Evolutionary conservation across 2,888 invertebrate genomes (phyloP).

Genomic region (Melinopterus prodromus): DNA sequence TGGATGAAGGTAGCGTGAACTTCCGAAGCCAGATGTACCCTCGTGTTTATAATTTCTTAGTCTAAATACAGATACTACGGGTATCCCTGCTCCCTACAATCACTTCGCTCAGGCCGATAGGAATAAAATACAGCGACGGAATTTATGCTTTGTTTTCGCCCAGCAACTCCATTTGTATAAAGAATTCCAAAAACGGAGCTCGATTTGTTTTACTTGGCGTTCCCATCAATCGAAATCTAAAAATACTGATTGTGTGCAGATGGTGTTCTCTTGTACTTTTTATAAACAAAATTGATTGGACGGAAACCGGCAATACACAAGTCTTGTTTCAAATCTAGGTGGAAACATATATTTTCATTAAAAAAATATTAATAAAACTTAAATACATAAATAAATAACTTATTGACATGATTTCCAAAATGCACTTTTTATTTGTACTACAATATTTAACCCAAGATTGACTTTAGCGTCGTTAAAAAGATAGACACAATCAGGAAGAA

Average conservation of each 20-base stretch:
- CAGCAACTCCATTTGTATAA: not conserved
- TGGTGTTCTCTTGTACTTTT: not conserved
- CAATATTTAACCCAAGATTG: no score
- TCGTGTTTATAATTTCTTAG: not conserved
- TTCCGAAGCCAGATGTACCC: constrained; percentile 12
- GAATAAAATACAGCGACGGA: not conserved
- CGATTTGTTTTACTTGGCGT: not conserved
- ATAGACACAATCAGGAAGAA: not conserved
- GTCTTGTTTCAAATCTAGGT: no score
- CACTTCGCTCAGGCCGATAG: not conserved
- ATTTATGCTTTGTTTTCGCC: not conserved
- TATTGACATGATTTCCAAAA: no score
- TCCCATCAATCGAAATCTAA: not conserved
- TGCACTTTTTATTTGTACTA: no score
- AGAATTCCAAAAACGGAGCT: not conserved
- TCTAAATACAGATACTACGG: not conserved
- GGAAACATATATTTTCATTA: no score
- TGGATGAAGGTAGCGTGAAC: constrained; percentile 11
- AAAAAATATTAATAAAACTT: no score
- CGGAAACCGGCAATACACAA: no score
- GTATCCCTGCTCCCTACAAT: not conserved
- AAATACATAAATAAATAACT: no score
- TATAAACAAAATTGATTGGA: no score
- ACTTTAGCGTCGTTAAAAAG: not conserved
- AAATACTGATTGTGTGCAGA: not conserved